Conservation (phyloP, 1,140 invertebrate species). For the Cyclina sinensis region DNA sequence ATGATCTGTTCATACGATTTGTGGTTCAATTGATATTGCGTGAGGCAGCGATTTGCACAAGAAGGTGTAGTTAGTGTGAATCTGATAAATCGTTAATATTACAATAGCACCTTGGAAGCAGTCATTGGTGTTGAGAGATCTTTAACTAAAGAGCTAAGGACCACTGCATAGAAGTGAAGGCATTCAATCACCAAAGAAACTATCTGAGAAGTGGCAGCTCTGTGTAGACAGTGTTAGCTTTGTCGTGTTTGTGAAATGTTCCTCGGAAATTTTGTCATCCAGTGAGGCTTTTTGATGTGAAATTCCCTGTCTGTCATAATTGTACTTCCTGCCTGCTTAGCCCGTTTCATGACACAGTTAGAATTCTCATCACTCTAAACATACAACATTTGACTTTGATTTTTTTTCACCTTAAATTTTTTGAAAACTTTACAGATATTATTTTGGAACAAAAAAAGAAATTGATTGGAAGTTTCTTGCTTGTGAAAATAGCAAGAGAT, state of each 20-base stretch:
- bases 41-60: slow-evolving; percentile 2
- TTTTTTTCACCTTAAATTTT: background rate
- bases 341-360: background rate
- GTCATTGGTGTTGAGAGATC: slow-evolving; percentile 12
- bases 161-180: background rate
- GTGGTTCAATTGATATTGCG: slow-evolving; percentile 13
- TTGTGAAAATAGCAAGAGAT: background rate
- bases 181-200: background rate
- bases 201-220: background rate
- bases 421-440: background rate
- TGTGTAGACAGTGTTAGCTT: slow-evolving; percentile 33
- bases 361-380: background rate
- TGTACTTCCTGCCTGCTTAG: background rate
- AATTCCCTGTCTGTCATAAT: slow-evolving; percentile 24
- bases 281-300: slow-evolving; percentile 26
- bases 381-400: background rate
- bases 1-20: background rate
- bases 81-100: slow-evolving; percentile 29
- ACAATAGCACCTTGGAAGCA: slow-evolving; percentile 46
- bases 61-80: slow-evolving; percentile 19
- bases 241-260: slow-evolving; percentile 33
- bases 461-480: background rate
- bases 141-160: background rate
- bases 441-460: background rate
- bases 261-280: slow-evolving; percentile 20